Base-by-base conservation (phyloP, 2,888 invertebrate species). In the Pristionchus arcanus region DNA sequence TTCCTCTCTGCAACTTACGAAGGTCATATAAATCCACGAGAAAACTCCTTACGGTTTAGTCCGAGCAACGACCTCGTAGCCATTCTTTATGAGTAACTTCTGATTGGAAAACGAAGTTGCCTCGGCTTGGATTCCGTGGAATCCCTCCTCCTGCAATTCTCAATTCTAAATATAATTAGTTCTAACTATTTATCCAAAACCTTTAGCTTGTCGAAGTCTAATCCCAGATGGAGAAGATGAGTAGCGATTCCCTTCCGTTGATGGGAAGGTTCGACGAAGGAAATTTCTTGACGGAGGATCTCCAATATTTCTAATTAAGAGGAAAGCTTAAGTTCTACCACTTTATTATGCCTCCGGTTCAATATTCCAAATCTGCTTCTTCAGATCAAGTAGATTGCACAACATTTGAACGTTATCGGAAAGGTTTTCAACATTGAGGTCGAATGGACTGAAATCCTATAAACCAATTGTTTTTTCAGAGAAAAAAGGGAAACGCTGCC, bases 41-140 rank as follows among this genome's bases (percentile, higher is more conserved):
- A 63, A 63, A n/a, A 7, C 11, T 55, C 21, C 63, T 63, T 63
- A 63, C 63, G 63, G 63, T 25, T 21, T 25, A 11, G 63, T 63
- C n/a, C n/a, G 63, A n/a, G 63, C 34, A 11, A 74, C 19, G 34
- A 37, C 9, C 5, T 31, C 2, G 34, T 74, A 74, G 2, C 34
- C 74, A 9, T 34, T 74, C 37, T 74, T 74, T 3, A 7, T 37
- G 3, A 74, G 74, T 21, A 74, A 34, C 2, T 34, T 74, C 31
- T 74, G 74, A 31, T 74, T 74, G 34, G 37, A 4, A 31, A 34
- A 74, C 2, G 74, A 74, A 15, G 37, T 37, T 34, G 74, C 74
- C 37, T 74, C 74, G 21, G 74, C 74, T 74, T 74, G 74, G 7
- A 74, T 34, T 74, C 74, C 74, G 9, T 74, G 19, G 74, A 74